These are phyloP conservation scores for Phalacrocorax pelagicus DNA, from an alignment of 2,113 vertebrate genomes.

Conservation along the genomic window DNA sequence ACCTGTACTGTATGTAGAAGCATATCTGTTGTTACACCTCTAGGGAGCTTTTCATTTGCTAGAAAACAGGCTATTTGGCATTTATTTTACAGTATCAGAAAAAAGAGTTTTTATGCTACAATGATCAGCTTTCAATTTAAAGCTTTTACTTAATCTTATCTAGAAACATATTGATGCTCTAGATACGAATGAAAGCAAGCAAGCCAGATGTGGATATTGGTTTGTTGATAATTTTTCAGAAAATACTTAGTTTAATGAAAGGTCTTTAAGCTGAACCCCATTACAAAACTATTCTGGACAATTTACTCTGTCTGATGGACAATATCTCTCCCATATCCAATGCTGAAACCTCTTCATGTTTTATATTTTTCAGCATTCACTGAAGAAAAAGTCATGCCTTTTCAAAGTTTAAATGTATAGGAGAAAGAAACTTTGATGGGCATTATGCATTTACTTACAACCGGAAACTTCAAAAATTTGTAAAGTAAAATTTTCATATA, in stretches of 20 bases:
- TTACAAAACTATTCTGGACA: not conserved
- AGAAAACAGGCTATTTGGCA: not conserved
- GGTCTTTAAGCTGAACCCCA: not conserved
- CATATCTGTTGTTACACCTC: not conserved
- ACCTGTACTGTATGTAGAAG: not conserved
- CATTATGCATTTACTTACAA: not conserved
- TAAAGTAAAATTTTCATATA: not conserved
- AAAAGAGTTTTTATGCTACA: not conserved
- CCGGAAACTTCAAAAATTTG: not conserved
- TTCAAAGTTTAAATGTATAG: not conserved
- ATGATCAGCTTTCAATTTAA: not conserved
- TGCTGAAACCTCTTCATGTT: not conserved
- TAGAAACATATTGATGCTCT: slow-evolving; percentile 35
- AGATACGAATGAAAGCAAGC: slow-evolving; percentile 17
- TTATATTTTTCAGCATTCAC: not conserved
- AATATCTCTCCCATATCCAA: not conserved
- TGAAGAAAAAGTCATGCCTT: not conserved
- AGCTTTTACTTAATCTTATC: not conserved
- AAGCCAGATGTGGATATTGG: not conserved
- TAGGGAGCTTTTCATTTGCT: not conserved
- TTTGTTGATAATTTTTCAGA: not conserved
- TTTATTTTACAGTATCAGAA: not conserved
- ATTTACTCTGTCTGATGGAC: not conserved
- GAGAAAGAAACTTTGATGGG: not conserved
- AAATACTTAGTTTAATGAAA: not conserved